These are phyloP conservation scores for Globodera rostochiensis DNA, from an alignment of 1,140 invertebrate genomes.

Conservation along the genomic window DNA sequence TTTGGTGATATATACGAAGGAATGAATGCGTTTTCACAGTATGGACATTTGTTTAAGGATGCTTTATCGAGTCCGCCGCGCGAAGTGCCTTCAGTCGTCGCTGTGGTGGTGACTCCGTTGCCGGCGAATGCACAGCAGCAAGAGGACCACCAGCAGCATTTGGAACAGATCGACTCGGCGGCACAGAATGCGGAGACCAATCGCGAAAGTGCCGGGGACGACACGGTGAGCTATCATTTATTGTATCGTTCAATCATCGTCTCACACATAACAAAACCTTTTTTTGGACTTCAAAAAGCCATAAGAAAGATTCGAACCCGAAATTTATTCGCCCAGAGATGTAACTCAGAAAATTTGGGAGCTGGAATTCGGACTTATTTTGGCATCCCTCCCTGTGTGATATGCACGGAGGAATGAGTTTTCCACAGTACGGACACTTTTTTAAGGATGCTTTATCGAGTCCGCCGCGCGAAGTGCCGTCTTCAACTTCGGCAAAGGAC, in stretches of 20 bases:
- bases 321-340: too few species aligned
- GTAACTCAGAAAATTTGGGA: too few species aligned
- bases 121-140: background rate
- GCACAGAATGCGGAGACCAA: background rate
- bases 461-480: too few species aligned
- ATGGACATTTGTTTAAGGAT: background rate
- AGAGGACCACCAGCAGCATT: conserved; percentile 5
- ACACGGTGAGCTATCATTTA: background rate
- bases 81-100: background rate
- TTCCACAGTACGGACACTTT: background rate
- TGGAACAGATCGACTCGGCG: background rate
- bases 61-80: background rate
- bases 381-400: too few species aligned
- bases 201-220: background rate
- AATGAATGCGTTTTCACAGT: too few species aligned
- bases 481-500: background rate
- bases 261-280: too few species aligned
- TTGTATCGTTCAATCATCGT: too few species aligned
- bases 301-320: too few species aligned
- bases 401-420: too few species aligned
- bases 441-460: background rate
- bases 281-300: too few species aligned
- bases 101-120: background rate
- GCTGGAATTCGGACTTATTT: too few species aligned
- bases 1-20: too few species aligned